Conservation (phyloP, 2,888 invertebrate species). For the Schizotus pectinicornis region DNA sequence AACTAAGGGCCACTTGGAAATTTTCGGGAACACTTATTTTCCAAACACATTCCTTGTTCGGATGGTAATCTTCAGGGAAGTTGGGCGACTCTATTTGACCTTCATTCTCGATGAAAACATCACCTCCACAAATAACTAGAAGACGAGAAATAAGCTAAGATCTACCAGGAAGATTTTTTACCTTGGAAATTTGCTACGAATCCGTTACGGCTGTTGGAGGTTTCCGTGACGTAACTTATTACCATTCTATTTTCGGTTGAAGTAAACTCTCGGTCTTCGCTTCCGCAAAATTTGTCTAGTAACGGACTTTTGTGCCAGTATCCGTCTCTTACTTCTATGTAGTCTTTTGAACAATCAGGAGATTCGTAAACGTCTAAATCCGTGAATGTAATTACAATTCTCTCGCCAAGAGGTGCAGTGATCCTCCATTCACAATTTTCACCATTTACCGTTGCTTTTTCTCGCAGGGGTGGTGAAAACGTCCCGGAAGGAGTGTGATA, state of each 20-base stretch:
- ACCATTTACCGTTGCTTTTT: constrained; percentile 30
- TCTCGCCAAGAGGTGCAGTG: constrained; percentile 94
- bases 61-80: constrained; percentile 95
- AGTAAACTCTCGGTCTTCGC: constrained; percentile 73
- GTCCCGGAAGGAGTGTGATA: constrained; percentile 82
- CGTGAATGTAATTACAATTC: constrained; percentile 89
- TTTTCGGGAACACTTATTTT: constrained; percentile 87
- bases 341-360: constrained; percentile 84
- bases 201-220: constrained; percentile 75
- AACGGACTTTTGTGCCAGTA: constrained; percentile 91
- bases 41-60: constrained; percentile 95
- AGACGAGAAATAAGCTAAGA: constrained; percentile 17
- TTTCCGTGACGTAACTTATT: constrained; percentile 81
- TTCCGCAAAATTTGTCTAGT: constrained; percentile 86
- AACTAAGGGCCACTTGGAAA: constrained; percentile 83
- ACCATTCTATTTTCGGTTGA: constrained; percentile 89
- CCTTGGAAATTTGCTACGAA: constrained; percentile 91
- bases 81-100: constrained; percentile 93
- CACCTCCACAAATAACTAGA: constrained; percentile 91
- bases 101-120: constrained; percentile 76
- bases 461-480: constrained; percentile 80
- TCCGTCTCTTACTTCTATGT: constrained; percentile 91
- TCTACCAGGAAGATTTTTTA: constrained; percentile 49
- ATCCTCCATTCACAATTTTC: constrained; percentile 92
- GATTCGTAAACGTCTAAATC: constrained; percentile 85